Base-by-base conservation (phyloP, 2,888 invertebrate genomes). In the Lasioglossum malachurum region DNA sequence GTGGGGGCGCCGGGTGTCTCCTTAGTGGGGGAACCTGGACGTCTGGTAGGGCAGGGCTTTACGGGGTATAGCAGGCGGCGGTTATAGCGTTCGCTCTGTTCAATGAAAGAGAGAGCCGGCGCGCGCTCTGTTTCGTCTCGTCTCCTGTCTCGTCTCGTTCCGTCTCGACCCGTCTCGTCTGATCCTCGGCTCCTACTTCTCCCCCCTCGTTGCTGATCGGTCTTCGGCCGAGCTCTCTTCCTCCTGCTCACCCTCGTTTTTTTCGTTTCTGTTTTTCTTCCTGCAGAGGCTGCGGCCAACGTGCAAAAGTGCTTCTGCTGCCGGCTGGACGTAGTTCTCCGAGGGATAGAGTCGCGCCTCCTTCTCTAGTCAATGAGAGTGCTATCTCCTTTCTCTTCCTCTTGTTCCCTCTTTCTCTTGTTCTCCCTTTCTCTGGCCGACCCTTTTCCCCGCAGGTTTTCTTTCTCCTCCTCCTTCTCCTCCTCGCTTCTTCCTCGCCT, bases 251-350 rank as follows among this genome's bases (percentile, higher is more conserved):
- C 74, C 76, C 78, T 75, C 41, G 67, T n/a, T 78, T 81, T 53
- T 72, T 57, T 73, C 64, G 12, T 78, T 80, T 27, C 60, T 67
- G 60, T 69, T 38, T 60, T 49, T 69, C 78, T 74, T 57, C 41
- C 60, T 75, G 19, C n/a, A 46, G 67, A 71, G 35, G 71, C 78
- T 53, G 64, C 72, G 74, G 44, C 57, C 69, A 82, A 87, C 79
- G 81, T 83, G 75, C 78, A 80, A 75, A 87, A 86, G 86, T 69
- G 64, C 81, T 67, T 80, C 71, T 74, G 60, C 85, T 78, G 75
- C 69, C 57, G 71, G 71, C 75, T 64, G 79, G 78, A 49, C 71
- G 67, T 49, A n/a, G 57, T n/a, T 57, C 76, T 85, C 74, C 57
- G 73, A 86, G 77, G 86, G 79, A 79, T 79, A 82, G 60, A 81